Base-by-base conservation (phyloP, 2,888 invertebrate genomes). In the Drosophila mettleri region DNA sequence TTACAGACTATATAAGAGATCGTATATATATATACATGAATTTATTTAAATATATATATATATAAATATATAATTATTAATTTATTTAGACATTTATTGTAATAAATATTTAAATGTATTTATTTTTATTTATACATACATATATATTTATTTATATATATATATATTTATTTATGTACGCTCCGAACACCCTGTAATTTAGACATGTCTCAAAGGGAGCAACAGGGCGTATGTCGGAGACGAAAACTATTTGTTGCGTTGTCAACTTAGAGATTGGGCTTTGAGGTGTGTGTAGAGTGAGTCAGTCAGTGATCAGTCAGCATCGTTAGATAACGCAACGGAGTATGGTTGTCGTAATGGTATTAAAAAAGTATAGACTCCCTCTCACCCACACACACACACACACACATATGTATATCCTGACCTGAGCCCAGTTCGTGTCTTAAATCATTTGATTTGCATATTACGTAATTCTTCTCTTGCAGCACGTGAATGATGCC, bases 371-470 rank as follows among this genome's bases (percentile, higher is more conserved):
- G 16, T 36, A 34, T 34, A 14, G n/a, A n/a, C n/a, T 36, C 27
- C 5, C 3, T n/a, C n/a, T n/a, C n/a, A n/a, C n/a, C n/a, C n/a
- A n/a, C n/a, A n/a, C n/a, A n/a, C n/a, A 14, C 5, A 29, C 9
- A 39, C 27, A 10, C 16, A 24, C 14, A 31, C 27, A 10, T 4
- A n/a, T 16, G 16, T n/a, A n/a, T 14, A 18, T 8, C 3, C n/a
- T 12, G 1, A 18, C 10, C 5, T 8, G 7, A 2, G 16, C 20
- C 10, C 14, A 80, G 88, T 89, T 87, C 77, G 74, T 87, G 60
- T 63, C 71, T 55, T 82, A 34, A 85, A 79, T 87, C 87, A 67
- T 88, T 85, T 38, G 85, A 63, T 72, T 55, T 63, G 36, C 74
- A 54, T 53, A 41, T 52, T 4, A 22, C 12, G 27, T 46, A 48